Evolutionary conservation across 1,140 invertebrate genomes (phyloP), one percentile per base, ranked within the genome.

Genomic region (Vanessa atalanta): DNA sequence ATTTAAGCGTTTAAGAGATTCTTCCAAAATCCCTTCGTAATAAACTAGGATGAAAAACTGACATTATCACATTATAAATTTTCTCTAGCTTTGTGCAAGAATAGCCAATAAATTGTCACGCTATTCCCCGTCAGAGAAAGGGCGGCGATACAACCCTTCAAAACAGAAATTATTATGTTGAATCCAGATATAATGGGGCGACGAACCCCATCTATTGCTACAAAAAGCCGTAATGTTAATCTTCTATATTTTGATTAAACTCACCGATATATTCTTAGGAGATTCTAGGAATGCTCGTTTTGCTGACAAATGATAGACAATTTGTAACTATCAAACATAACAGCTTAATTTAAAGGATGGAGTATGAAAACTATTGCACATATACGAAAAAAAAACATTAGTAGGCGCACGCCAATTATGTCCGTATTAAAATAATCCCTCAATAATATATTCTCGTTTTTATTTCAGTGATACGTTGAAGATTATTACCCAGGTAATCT

Each of bases 31-130:
- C 81, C 69, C 61, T 64, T 79, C 76, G 47, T 76, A 79, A 73
- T 73, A 77, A 86, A 85, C 87, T 78, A 67, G 66, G 65, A 82
- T 84, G 80, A 83, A 83, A 85, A 79, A 84, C 72, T 81, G 73
- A 82, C 79, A 77, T 91, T 90, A 90, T 89, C 88, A 90, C 88
- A 79, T 86, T 77, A 88, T 92, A 92, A 92, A 92, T 90, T 88
- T 85, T 85, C 82, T 76, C 61, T 57, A 72, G 82, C 75, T 83
- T 91, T 92, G 87, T 90, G 77, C 77, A 82, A 79, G 82, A 82
- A 86, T 85, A 76, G 80, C 84, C 85, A 88, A 90, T 90, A 90
- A 90, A 92, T 92, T 84, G 87, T 84, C 86, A 87, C 77, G 82
- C 70, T 83, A 80, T 84, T 79, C 73, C 37, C 73, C 64, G 47